Base-by-base conservation (phyloP, 2,797 vertebrate species). In the Lindbergichthys nudifrons region DNA sequence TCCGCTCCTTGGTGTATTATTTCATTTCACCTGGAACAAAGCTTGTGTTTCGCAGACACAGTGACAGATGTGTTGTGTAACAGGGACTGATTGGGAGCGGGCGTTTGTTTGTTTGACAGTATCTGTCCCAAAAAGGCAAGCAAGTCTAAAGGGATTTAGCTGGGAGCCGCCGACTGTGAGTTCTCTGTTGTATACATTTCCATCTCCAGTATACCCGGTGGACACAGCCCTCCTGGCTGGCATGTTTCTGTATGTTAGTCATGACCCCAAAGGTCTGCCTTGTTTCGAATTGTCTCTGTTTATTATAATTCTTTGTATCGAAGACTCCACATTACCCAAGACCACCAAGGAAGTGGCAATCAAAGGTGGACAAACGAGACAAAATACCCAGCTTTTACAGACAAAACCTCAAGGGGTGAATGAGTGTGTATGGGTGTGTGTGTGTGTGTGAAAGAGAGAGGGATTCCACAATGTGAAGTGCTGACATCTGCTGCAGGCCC, bases 401-500 rank as follows among this genome's bases (percentile, higher is more conserved):
- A 90, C 91, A 88, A 88, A 94, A 88, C 90, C 90, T 89, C 75
- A 65, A 82, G 84, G 79, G 80, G 84, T 79, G 85, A 83, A 53
- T 50, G 81, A 56, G 78, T 77, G 77, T 79, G 75, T 69, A 15
- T 76, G 68, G 43, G 50, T 72, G 81, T 63, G 65, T 71, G 64
- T 66, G 77, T 13, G 50, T 71, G 64, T 66, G 77, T 13, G 50
- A 72, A 64, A 79, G 67, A 73, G 75, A 89, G 77, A 88, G 87
- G 87, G 89, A 92, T 93, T 94, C 93, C 92, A 87, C 90, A 87
- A 79, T 86, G 90, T 89, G 92, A 92, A 93, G 94, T 93, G 94
- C 89, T 95, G 94, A 95, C 94, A 96, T 95, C 93, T 94, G 94
- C 93, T 94, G 89, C 92, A 92, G 92, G 92, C 87, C 88, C 90